Percentiles rank a stretch among this genome's conserved stretches.
Conservation (phyloP, 2,888 invertebrate species). For the Phrixothrix hirtus region DNA sequence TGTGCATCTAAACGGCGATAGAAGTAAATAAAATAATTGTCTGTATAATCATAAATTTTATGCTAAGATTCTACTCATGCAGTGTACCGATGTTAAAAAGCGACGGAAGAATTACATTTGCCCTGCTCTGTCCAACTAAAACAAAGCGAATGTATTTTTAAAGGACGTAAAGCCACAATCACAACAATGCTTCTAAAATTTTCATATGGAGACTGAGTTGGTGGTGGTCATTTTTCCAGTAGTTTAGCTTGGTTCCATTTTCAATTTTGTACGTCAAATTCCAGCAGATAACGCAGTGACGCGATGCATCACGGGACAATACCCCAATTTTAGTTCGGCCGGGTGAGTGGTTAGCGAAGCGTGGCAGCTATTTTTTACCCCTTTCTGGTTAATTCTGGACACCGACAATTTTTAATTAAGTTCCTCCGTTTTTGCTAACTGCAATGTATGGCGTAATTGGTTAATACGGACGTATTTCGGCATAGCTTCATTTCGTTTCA, state of each 20-base stretch:
- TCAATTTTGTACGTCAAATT: slow-evolving; percentile 30
- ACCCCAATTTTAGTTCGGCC: slow-evolving; percentile 26
- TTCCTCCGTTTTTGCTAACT: slow-evolving; percentile 28
- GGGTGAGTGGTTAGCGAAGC: slow-evolving; percentile 25
- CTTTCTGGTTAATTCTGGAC: slow-evolving; percentile 28
- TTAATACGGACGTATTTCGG: slow-evolving; percentile 25
- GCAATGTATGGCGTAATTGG: slow-evolving; percentile 26
- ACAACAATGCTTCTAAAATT: slow-evolving; percentile 2
- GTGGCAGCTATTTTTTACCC: slow-evolving; percentile 28
- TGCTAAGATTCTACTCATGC: neutral
- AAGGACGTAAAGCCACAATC: no score
- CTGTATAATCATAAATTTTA: neutral
- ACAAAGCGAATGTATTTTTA: no score
- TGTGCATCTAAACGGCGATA: no score
- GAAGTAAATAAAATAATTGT: no score
- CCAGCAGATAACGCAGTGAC: slow-evolving; percentile 28
- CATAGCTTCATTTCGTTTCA: slow-evolving; percentile 25
- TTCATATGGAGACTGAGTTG: slow-evolving; percentile 3
- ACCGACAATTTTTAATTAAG: slow-evolving; percentile 32
- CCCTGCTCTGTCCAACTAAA: no score
- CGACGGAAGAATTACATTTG: slow-evolving; percentile 7
- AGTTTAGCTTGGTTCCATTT: slow-evolving; percentile 23
- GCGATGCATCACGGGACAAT: slow-evolving; percentile 29
- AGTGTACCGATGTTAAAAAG: no score
- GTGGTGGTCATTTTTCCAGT: slow-evolving; percentile 20